Evolutionary conservation across 2,888 invertebrate species (phyloP), one percentile per base, ranked within the genome.

Genomic region (Helicoverpa assulta): DNA sequence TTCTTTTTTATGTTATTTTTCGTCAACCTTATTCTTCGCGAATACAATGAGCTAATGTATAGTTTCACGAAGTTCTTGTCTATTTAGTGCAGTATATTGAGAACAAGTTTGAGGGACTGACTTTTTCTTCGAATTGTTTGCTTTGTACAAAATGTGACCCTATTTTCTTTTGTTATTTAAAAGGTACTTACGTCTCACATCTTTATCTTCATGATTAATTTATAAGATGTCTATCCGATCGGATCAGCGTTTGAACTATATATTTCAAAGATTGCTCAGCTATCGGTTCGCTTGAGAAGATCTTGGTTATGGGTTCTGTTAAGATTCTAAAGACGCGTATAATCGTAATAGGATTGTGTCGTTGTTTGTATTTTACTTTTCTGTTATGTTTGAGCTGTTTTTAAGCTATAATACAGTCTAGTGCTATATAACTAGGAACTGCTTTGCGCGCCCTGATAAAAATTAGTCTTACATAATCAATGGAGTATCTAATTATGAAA

Each of bases 41-140:
- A 84, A 82, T 82, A 90, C 86, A 89, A 87, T 88, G 78, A 80
- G 73, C 78, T 83, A 87, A 88, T 86, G 80, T 82, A 73, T 76
- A 80, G 81, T 84, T 81, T 76, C 80, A 79, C 80, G 68, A 77
- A 84, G 82, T 83, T 67, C 68, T 60, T 67, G 66, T 70, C 18
- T 43, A 60, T 67, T 78, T 73, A 80, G 70, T 80, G 81, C 59
- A 68, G 66, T 70, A n/a, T 43, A 60, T 67, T 78, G 73, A 80
- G 70, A 79, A 81, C 59, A 70, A 76, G 74, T 81, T 84, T 18
- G 21, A 19, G 54, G 50, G 73, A 70, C 51, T 55, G 21, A 68
- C 53, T 57, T 33, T 67, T 43, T 26, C 52, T 43, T 59, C 21
- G 7, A 33, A 62, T n/a, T 61, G 43, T 61, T 58, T 73, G 18